Evolutionary conservation across 53 echinoderm and acorn worm genomes (phyloP), one percentile per base, ranked within the genome.

Genomic region (Zoroaster sp.): DNA sequence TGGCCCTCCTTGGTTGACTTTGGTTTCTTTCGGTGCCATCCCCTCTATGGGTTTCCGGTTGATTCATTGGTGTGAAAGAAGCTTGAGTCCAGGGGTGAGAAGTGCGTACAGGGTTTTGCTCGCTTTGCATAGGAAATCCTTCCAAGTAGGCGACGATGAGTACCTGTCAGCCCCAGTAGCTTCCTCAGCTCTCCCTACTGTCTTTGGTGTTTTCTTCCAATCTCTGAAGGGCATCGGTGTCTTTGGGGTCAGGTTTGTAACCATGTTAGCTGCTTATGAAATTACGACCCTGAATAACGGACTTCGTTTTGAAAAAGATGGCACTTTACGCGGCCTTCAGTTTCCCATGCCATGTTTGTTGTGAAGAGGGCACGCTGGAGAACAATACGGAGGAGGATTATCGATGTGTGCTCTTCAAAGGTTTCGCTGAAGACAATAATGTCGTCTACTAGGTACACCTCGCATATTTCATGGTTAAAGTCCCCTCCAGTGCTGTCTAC

Each of bases 301-400:
- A 74, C 90, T 46, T 93, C 46, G 9, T 77, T 33, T 36, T 65
- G 78, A 86, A 89, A 89, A 1, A 91, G 73, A 15, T 59, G 40
- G 45, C 89, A 92, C 43, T 94, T 94, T 4, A n/a, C n/a, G 51
- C 17, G 46, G 92, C 49, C 35, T 87, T 86, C 18, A 94, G 54
- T 35, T 94, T 94, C n/a, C n/a, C 7, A 94, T 80, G 0, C 87
- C 94, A 80, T n/a, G n/a, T n/a, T n/a, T 94, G 73, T 30, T 77
- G 3, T 72, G 72, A 77, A 4, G 92, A 39, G n/a, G n/a, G n/a
- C n/a, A n/a, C 92, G 45, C 30, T 51, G 73, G 8, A 94, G 53
- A 33, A 92, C 80, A 4, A 12, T 72, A 30, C 80, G 54, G 30
- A 94, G n/a, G n/a, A n/a, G n/a, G n/a, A 25, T 89, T 75, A 6